phyloP scores from a whole-genome alignment of 2,113 vertebrate species.

The Leucopsar rothschildi region DNA sequence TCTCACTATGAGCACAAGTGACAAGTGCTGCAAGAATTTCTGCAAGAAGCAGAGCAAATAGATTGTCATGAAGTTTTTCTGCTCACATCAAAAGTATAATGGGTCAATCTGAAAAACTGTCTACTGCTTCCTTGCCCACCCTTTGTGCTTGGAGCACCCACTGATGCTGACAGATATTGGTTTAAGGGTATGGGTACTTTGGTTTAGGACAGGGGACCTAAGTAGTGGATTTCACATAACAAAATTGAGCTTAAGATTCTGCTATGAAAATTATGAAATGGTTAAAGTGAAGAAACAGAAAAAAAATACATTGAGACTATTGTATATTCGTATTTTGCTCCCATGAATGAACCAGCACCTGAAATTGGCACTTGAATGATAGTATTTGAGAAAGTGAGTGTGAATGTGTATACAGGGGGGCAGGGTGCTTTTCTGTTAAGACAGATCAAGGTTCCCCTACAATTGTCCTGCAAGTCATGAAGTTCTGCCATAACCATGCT shows the following conservation, averaged over 20 bases:
- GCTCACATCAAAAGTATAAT: not conserved
- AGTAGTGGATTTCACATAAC: not conserved
- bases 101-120: not conserved
- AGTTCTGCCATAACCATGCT: constrained; percentile 38
- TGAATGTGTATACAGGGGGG: not conserved
- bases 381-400: not conserved
- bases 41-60: not conserved
- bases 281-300: not conserved
- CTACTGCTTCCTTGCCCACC: not conserved
- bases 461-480: constrained; percentile 62
- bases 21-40: not conserved
- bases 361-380: constrained; percentile 57
- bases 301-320: not conserved
- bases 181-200: not conserved
- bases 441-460: constrained; percentile 23
- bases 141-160: not conserved
- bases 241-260: not conserved
- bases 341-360: not conserved
- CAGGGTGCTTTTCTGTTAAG: not conserved
- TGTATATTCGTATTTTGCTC: constrained; percentile 14
- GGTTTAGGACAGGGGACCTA: not conserved
- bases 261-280: not conserved
- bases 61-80: not conserved
- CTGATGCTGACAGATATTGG: not conserved
- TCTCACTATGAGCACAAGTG: not conserved